Conservation (phyloP, 2,888 invertebrate species). For the Epinotia demarniana region DNA sequence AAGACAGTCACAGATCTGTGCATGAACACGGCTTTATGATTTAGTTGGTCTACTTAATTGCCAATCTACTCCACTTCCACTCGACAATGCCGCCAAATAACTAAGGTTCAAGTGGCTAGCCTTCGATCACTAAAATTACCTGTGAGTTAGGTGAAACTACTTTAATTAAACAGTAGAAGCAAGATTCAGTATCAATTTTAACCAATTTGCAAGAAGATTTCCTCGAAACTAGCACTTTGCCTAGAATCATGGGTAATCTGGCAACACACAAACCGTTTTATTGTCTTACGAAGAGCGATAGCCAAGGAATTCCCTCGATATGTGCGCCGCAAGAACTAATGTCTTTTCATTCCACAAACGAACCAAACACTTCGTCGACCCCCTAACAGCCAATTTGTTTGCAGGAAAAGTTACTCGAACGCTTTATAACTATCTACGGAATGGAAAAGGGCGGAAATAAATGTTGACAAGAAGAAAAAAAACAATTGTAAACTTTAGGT, state of each 20-base stretch:
- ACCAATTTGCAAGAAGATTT: not conserved
- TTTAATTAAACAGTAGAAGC: constrained; percentile 4
- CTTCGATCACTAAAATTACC: not conserved
- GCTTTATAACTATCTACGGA: constrained; percentile 15
- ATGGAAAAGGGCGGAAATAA: constrained; percentile 1
- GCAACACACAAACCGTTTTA: constrained; percentile 38
- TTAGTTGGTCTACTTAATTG: constrained; percentile 35
- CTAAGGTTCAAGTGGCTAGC: not conserved
- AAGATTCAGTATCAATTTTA: not conserved
- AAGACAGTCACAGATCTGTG: not conserved
- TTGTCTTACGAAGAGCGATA: constrained; percentile 31
- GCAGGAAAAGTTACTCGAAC: constrained; percentile 21
- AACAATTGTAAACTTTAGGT: no score
- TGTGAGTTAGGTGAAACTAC: constrained; percentile 1
- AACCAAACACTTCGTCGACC: constrained; percentile 23
- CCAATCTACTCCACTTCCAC: constrained; percentile 1
- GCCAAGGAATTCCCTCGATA: constrained; percentile 26
- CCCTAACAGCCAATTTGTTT: constrained; percentile 31
- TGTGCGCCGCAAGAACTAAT: constrained; percentile 31
- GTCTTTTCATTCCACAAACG: constrained; percentile 3
- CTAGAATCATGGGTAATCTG: constrained; percentile 20
- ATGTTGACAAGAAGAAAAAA: not conserved
- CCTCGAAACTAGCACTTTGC: not conserved
- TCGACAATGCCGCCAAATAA: constrained; percentile 15
- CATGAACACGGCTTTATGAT: not conserved